A percentile compares a stretch with the other conserved stretches of the same genome.
Evolutionary conservation across 2,797 vertebrate species (phyloP).

Genomic region (Lycodopsis pacificus): DNA sequence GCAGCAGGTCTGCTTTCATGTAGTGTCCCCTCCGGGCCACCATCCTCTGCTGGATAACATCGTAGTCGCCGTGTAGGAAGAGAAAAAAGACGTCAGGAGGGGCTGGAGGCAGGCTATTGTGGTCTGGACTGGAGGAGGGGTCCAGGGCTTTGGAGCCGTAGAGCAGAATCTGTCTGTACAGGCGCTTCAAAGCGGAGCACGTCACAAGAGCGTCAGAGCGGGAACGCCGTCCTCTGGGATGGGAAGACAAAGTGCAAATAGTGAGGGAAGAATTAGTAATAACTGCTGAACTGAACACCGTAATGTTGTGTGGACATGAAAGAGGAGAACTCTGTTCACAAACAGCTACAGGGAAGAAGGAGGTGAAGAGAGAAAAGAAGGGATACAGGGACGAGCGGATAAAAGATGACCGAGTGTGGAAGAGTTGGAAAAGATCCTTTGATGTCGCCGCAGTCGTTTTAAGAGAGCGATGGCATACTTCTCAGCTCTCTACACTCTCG

Average conservation of each 20-base stretch:
- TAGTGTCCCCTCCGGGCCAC: slow-evolving; percentile 87
- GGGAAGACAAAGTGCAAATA: slow-evolving; percentile 6
- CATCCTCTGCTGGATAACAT: slow-evolving; percentile 85
- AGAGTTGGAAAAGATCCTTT: slow-evolving; percentile 50
- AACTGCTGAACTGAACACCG: not conserved
- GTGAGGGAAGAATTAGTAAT: not conserved
- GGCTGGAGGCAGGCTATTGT: slow-evolving; percentile 1
- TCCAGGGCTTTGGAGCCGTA: slow-evolving; percentile 68
- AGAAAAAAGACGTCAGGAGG: slow-evolving; percentile 84
- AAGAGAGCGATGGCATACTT: slow-evolving; percentile 49
- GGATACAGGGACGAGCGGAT: not conserved
- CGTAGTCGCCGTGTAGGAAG: slow-evolving; percentile 85
- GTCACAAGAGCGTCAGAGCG: slow-evolving; percentile 83
- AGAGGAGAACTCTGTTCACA: slow-evolving; percentile 25
- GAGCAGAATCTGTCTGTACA: slow-evolving; percentile 86
- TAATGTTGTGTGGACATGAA: not conserved
- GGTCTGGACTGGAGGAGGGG: slow-evolving; percentile 19
- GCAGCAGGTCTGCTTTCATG: slow-evolving; percentile 87
- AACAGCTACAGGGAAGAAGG: not conserved
- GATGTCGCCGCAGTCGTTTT: slow-evolving; percentile 54
- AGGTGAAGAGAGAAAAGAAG: slow-evolving; percentile 17
- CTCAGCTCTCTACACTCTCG: slow-evolving; percentile 20
- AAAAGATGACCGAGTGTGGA: slow-evolving; percentile 16
- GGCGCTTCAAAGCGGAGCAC: slow-evolving; percentile 91
- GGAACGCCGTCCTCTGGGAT: slow-evolving; percentile 73